Base-by-base conservation (phyloP, 2,797 vertebrate genomes). In the Sebastiscus tertius region DNA sequence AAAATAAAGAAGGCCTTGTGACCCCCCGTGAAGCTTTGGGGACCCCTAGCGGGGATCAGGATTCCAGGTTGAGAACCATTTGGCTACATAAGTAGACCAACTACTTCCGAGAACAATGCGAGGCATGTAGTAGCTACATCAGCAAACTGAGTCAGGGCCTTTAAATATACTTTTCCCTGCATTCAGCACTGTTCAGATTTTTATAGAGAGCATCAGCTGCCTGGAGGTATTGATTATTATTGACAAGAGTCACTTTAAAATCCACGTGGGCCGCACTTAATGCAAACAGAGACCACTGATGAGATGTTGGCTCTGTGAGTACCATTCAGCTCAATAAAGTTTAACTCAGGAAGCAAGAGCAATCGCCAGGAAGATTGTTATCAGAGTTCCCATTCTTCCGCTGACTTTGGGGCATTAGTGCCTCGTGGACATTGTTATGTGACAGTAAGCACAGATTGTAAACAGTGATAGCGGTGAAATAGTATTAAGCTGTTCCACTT, bases 181-280 rank as follows among this genome's bases (percentile, higher is more conserved):
- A 77, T 72, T 80, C 55, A 87, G 72, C 77, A 34, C 13, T 31
- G 63, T 55, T 26, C 16, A 60, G n/a, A 46, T 82, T 82, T 78
- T 82, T 67, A 4, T n/a, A 72, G 36, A 68, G 33, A 46, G 31
- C 27, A 24, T 70, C 24, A 69, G 62, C 52, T 72, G 71, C 54
- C 9, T 8, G 7, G 8, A 27, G 34, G 0, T 59, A 58, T 79
- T 63, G 60, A 81, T 85, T 76, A 34, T 61, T 83, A 81, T 77
- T 69, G 63, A 83, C 60, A 56, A 52, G 20, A 70, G 27, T 75
- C 12, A 59, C 52, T 87, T 42, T 80, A 56, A 85, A 80, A 83
- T 87, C 33, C 20, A 82, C 61, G 16, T 61, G n/a, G 54, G 22
- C 26, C 22, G 81, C 79, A 86, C 80, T 89, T 80, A 86, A 18